Conservation (phyloP, 2,888 invertebrate species). For the Volucella bombylans region DNA sequence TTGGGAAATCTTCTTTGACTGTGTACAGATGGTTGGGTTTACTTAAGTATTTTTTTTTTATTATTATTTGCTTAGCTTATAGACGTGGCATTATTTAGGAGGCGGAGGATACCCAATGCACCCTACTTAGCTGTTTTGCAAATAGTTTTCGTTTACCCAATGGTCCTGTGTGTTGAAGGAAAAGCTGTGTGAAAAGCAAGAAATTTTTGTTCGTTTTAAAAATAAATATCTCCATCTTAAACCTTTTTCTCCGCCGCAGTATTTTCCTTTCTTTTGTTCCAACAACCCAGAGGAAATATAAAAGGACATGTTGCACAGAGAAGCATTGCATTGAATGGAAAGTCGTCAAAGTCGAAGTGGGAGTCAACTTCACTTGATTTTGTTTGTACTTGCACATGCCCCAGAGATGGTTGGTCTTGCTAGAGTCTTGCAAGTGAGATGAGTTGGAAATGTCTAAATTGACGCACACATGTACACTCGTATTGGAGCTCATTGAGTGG, state of each 20-base stretch:
- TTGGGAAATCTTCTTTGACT: conserved; percentile 71
- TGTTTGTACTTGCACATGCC: conserved; percentile 36
- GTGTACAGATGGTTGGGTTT: conserved; percentile 46
- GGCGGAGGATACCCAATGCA: neutral
- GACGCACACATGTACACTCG: conserved; percentile 16
- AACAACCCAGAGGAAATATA: conserved; percentile 13
- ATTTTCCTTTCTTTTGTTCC: conserved; percentile 30
- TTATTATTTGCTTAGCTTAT: conserved; percentile 52
- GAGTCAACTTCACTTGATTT: conserved; percentile 28
- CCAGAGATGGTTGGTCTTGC: conserved; percentile 47
- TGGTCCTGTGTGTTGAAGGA: conserved; percentile 16
- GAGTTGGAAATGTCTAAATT: conserved; percentile 12
- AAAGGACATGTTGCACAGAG: conserved; percentile 62
- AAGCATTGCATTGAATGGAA: conserved; percentile 58
- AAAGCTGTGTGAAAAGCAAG: neutral
- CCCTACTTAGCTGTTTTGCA: conserved; percentile 47
- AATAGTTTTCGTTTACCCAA: conserved; percentile 68
- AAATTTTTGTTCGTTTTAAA: conserved; percentile 12
- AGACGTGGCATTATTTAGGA: neutral
- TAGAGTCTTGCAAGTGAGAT: conserved; percentile 17
- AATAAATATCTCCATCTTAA: conserved; percentile 16
- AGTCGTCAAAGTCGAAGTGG: no score
- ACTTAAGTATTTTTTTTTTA: conserved; percentile 8
- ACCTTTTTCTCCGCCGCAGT: conserved; percentile 8
- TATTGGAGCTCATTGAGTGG: conserved; percentile 2